These are phyloP conservation scores for Petrolisthes cinctipes DNA, from an alignment of 2,888 invertebrate species.

Conservation along the genomic window DNA sequence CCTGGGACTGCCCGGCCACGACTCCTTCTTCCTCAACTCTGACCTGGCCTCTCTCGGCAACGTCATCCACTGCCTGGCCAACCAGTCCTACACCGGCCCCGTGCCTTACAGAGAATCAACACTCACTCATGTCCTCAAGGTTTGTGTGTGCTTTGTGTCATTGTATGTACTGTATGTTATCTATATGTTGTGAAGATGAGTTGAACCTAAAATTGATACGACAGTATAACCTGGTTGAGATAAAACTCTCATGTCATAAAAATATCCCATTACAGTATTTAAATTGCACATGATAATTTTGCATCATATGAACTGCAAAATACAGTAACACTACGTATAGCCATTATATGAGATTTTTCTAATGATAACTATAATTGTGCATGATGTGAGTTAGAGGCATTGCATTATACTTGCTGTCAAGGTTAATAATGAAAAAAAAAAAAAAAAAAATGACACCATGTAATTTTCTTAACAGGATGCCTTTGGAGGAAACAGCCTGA, in stretches of 20 bases:
- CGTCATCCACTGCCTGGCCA: conserved; percentile 61
- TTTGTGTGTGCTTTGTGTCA: neutral
- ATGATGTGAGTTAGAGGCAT: no score
- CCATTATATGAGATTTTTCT: neutral
- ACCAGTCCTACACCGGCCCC: conserved; percentile 48
- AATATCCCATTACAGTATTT: neutral
- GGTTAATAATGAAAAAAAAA: neutral
- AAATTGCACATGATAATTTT: neutral
- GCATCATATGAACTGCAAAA: no score
- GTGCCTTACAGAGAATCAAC: conserved; percentile 62
- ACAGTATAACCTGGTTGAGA: no score
- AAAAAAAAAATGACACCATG: neutral
- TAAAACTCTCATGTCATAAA: neutral
- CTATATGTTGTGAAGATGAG: neutral
- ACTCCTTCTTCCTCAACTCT: conserved; percentile 54
- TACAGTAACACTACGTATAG: neutral
- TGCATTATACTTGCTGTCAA: no score
- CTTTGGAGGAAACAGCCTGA: conserved; percentile 82
- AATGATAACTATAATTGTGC: neutral
- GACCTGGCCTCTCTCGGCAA: conserved; percentile 59
- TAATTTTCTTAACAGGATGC: conserved; percentile 74
- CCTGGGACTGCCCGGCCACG: conserved; percentile 38
- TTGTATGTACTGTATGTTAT: neutral
- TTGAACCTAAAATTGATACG: no score
- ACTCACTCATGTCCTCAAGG: conserved; percentile 64